Base-by-base conservation (phyloP, 2,113 vertebrate genomes). In the Athene noctua region DNA sequence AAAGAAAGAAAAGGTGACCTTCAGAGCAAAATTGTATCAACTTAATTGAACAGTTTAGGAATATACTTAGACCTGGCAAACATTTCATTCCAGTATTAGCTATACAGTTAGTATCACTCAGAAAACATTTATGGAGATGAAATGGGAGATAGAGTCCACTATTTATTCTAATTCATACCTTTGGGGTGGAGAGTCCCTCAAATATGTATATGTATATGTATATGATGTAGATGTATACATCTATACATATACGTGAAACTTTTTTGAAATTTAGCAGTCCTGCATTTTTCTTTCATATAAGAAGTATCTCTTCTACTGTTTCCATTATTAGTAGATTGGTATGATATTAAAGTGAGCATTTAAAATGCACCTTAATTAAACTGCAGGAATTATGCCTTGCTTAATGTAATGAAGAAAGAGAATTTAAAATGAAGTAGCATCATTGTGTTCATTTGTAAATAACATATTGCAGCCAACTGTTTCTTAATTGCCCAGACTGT, bases 401-500 rank as follows among this genome's bases (percentile, higher is more conserved):
- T 97, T 98, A 96, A 87, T 95, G 73, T 97, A 97, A 98, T 88
- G 96, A 98, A 98, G 96, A 97, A 97, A 98, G 95, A 96, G 95
- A 98, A 97, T 97, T 95, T 96, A 95, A 97, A 98, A 97, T 97
- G 96, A 97, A 98, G 97, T 95, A 95, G 96, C 96, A 97, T 97
- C 96, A 93, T 97, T 97, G 97, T 98, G 94, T 98, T 98, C 97
- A 96, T 98, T 98, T 98, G 97, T 98, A 98, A 98, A 98, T 98
- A 98, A 98, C 98, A 99, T 98, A 99, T 98, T 98, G 98, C 98
- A 98, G 98, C 98, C 98, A 99, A 98, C 98, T 99, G 98, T 98
- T 98, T 99, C 98, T 98, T 99, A 99, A 99, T 99, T 98, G 98
- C 98, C 98, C 98, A 98, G 98, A 99, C 98, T 99, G 98, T 99